phyloP scores from a whole-genome alignment of 2,888 invertebrate species.

The Polymixis lichenea region DNA sequence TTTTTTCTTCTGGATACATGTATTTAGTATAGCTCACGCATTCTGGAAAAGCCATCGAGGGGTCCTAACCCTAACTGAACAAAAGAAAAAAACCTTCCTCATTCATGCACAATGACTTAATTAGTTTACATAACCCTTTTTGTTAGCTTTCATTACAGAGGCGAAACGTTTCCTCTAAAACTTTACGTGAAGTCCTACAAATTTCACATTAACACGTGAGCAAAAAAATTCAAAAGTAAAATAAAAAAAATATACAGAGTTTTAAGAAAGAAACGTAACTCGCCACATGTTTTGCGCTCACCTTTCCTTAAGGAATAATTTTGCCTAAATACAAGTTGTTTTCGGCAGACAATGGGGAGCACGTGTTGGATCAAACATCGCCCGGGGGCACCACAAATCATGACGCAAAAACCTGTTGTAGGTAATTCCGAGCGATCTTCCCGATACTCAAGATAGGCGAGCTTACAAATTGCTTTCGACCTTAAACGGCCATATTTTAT shows the following conservation, averaged over 20 bases:
- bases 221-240: background rate
- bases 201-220: conserved; percentile 14
- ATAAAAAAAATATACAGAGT: conserved; percentile 26
- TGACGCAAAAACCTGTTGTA: conserved; percentile 88
- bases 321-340: conserved; percentile 86
- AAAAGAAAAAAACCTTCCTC: conserved; percentile 10
- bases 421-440: conserved; percentile 85
- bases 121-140: conserved; percentile 20
- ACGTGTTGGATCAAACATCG: conserved; percentile 86
- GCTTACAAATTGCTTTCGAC: conserved; percentile 87
- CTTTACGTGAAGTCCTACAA: conserved; percentile 27
- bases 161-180: conserved; percentile 23
- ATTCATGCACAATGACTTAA: conserved; percentile 26
- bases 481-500: conserved; percentile 87
- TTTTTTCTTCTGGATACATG: no score
- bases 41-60: background rate
- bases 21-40: background rate
- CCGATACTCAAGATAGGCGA: conserved; percentile 84
- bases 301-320: conserved; percentile 79
- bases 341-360: conserved; percentile 79
- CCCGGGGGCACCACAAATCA: conserved; percentile 89
- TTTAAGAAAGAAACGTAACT: conserved; percentile 43
- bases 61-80: background rate
- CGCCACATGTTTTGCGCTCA: conserved; percentile 58
- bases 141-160: conserved; percentile 17